Conservation (phyloP, 2,113 vertebrate genomes). For the Taurulus bubalis region DNA sequence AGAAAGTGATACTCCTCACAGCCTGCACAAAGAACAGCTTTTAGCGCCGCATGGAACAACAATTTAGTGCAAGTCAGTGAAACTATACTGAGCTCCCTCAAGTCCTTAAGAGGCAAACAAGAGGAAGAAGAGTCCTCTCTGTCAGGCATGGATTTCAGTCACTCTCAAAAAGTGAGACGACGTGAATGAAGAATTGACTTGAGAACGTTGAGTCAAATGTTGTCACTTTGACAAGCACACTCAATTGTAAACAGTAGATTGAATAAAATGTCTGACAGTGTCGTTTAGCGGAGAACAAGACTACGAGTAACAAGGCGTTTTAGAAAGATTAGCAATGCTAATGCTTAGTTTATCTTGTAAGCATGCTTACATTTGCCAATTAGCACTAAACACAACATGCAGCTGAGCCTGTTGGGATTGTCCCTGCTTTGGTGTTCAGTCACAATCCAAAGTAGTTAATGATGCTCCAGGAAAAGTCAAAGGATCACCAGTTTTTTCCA, state of each 20-base stretch:
- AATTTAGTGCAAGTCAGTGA: background rate
- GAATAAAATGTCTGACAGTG: background rate
- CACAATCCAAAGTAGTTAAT: too few relatives aligned
- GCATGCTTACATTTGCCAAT: background rate
- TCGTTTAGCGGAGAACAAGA: background rate
- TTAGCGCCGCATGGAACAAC: constrained; percentile 7
- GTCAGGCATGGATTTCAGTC: background rate
- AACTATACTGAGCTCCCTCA: background rate
- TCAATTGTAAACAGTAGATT: background rate
- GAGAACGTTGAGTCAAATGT: constrained; percentile 4
- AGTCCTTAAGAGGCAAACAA: background rate
- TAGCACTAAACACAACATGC: background rate
- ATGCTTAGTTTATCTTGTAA: background rate
- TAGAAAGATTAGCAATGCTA: background rate
- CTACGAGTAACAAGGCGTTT: background rate
- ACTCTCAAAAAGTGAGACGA: background rate
- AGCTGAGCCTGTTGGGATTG: background rate
- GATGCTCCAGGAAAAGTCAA: too few relatives aligned
- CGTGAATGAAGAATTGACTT: constrained; percentile 1
- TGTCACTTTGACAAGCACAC: background rate
- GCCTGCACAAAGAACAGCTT: constrained; percentile 72
- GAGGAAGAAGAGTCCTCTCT: background rate
- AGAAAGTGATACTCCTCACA: constrained; percentile 86
- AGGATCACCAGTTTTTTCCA: background rate
- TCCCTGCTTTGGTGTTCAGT: background rate